phyloP scores from a whole-genome alignment of 1,140 invertebrate genomes.

The Drosophila sucinea region DNA sequence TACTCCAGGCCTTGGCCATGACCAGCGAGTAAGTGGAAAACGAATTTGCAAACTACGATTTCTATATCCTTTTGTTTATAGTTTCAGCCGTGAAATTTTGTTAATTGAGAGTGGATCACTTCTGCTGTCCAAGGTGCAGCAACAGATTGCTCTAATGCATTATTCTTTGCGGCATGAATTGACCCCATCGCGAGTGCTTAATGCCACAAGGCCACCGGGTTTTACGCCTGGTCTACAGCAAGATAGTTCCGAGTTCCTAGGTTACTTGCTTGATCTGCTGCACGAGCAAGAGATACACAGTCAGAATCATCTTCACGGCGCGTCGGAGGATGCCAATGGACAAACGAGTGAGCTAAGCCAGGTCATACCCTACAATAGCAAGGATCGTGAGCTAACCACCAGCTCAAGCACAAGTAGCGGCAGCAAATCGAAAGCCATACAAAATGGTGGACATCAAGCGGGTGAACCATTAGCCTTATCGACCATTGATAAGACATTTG shows the following conservation, averaged over 20 bases:
- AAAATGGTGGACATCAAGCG: slow-evolving; percentile 26
- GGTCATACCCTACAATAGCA: slow-evolving; percentile 70
- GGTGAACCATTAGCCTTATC: slow-evolving; percentile 44
- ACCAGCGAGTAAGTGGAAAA: slow-evolving; percentile 88
- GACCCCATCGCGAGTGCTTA: slow-evolving; percentile 88
- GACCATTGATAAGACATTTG: slow-evolving; percentile 88
- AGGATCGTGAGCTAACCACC: slow-evolving; percentile 47
- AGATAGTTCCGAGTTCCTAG: slow-evolving; percentile 94
- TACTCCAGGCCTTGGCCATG: slow-evolving; percentile 91
- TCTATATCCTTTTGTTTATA: background rate
- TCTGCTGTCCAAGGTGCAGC: slow-evolving; percentile 88
- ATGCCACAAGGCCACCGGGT: slow-evolving; percentile 88
- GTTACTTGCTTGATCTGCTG: slow-evolving; percentile 89
- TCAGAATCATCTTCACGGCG: slow-evolving; percentile 17
- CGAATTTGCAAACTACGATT: background rate
- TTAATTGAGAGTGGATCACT: slow-evolving; percentile 83
- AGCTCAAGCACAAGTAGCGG: slow-evolving; percentile 2
- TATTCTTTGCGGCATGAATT: slow-evolving; percentile 87
- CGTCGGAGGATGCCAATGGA: background rate
- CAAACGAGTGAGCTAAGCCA: slow-evolving; percentile 26
- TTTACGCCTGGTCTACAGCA: slow-evolving; percentile 91
- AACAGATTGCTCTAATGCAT: slow-evolving; percentile 89
- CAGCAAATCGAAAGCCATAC: slow-evolving; percentile 31
- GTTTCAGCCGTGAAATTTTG: slow-evolving; percentile 85
- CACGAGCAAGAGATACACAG: slow-evolving; percentile 87